Evolutionary conservation across 1,140 invertebrate genomes (phyloP), one percentile per base, ranked within the genome.

Genomic region (Adoxophyes honmai): DNA sequence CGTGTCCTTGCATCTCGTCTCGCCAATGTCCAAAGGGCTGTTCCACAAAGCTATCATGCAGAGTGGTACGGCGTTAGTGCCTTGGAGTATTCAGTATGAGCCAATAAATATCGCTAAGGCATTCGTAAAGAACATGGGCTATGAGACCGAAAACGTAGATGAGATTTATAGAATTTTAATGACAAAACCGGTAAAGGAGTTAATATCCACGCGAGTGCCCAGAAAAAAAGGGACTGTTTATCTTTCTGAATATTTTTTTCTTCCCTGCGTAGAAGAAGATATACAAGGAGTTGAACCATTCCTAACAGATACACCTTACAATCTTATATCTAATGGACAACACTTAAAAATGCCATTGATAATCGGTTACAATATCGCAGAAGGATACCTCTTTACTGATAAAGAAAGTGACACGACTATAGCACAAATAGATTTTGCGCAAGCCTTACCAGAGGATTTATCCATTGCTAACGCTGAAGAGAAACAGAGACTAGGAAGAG

Each of bases 31-130:
- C 0, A 63, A 68, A 39, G 85, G 83, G 42, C 64, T 90, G 6
- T 90, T 90, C 58, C 74, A 89, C 53, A 73, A 78, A 1, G 86
- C 79, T 9, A 89, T 90, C 16, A 73, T 76, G 44, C 84, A 89
- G 69, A 88, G 86, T 67, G 89, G 84, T 14, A 78, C 77, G 1
- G 80, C 85, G 0, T 63, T 80, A 35, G 90, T 89, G 66, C 81
- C 90, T 14, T 93, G 92, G 91, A 86, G 90, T 18, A 60, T 62
- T 11, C 51, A 62, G 9, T 55, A 52, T 10, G 59, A 70, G 39
- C 65, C 68, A n/a, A 8, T 66, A 10, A 13, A 59, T 14, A 48
- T 70, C 11, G 66, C 73, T 3, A 54, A 70, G 35, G 39, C 51
- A 21, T 34, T 86, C 4, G 82, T 72, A 0, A 39, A 70, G 57